A percentile compares a stretch with the other conserved stretches of the same genome.
These are phyloP conservation scores for Crotalus horridus DNA, from an alignment of 2,113 vertebrate genomes.

Conservation along the genomic window DNA sequence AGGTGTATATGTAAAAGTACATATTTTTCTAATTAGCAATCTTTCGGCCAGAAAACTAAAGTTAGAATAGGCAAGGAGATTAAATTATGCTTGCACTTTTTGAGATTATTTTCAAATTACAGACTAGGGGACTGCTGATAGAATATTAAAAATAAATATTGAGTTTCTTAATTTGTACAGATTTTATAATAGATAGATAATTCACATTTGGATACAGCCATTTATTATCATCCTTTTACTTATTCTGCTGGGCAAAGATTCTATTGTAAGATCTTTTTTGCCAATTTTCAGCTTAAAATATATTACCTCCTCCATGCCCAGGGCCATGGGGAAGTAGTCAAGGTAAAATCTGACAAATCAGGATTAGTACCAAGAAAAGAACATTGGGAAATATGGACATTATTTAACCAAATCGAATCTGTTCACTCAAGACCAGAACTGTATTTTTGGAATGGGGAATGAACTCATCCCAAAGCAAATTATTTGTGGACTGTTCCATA, in stretches of 20 bases:
- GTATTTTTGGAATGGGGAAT: neutral
- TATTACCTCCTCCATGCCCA: neutral
- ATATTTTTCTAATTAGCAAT: slow-evolving; percentile 23
- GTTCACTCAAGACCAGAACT: neutral
- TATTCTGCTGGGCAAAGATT: neutral
- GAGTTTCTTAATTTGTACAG: neutral
- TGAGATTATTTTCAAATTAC: neutral
- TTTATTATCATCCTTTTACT: neutral
- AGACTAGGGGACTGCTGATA: neutral
- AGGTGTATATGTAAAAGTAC: slow-evolving; percentile 16
- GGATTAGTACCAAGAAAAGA: neutral
- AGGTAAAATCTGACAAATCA: neutral
- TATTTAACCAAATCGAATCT: neutral
- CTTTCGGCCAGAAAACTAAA: slow-evolving; percentile 5
- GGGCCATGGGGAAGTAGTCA: neutral
- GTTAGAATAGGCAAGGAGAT: neutral
- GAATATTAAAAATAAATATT: neutral
- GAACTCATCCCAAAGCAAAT: neutral
- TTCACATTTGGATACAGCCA: neutral
- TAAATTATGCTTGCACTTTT: neutral
- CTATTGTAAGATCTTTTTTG: neutral
- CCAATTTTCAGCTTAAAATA: neutral
- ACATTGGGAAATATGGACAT: neutral
- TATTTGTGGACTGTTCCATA: neutral
- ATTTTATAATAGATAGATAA: neutral